Evolutionary conservation across 1,140 invertebrate species (phyloP), one percentile per base, ranked within the genome.

Genomic region (Brachionus sp.): DNA sequence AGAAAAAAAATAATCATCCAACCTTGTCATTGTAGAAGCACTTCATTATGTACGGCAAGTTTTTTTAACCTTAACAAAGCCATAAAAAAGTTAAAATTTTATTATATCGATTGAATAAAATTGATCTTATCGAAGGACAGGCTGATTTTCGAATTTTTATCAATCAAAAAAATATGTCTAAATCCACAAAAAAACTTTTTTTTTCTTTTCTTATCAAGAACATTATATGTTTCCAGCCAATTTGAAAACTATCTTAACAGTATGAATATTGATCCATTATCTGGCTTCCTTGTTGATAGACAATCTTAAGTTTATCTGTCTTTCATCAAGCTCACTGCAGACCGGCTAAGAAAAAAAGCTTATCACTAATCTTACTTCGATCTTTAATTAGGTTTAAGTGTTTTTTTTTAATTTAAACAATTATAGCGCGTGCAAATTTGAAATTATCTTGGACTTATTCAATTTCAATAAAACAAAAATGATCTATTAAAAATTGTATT

Each of bases 171-270:
- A 50, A 13, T 50, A 5, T n/a, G 44, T n/a, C 44, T 12, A 50
- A 50, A 50, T 50, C 5, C 13, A n/a, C n/a, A 50, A 50, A 50
- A n/a, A n/a, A 16, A 50, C 5, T n/a, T 50, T 50, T 16, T n/a
- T 50, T 50, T 50, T 50, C 44, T 50, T 50, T 29, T 29, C 29
- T 29, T 29, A 29, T 6, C 6, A 70, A 70, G 37, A 12, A 70
- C 35, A 70, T 70, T 70, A 70, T n/a, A 70, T 42, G 37, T 70
- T 70, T 70, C 66, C 66, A 70, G 37, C 29, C 35, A 70, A 39
- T 70, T 70, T 70, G 66, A 70, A 39, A 70, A 70, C 39, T 70
- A 70, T 70, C 66, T 70, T 42, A 19, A 39, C 66, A 70, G 12
- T 70, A 39, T 19, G 66, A 70, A 16, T 70, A 70, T 70, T 39